Evolutionary conservation across 1,140 invertebrate species (phyloP), one percentile per base, ranked within the genome.

Genomic region (Eurosta solidaginis): DNA sequence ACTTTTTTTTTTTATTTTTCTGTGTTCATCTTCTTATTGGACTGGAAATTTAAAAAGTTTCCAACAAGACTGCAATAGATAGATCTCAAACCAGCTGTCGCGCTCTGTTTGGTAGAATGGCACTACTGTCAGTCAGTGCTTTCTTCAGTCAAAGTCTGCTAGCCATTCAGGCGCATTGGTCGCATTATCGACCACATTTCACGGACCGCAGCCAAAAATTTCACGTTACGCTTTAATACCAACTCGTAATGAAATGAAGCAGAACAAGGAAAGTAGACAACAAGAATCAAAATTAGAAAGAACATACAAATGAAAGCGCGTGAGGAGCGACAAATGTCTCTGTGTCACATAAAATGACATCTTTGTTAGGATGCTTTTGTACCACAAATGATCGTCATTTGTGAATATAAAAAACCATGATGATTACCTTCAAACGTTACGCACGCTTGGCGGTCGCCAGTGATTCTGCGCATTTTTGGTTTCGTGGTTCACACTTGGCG

Each of bases 381-480:
- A 40, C 2, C 33, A 33, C 59, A 68, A 68, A 68, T 33, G 59
- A 68, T 29, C 0, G 17, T 68, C 33, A 68, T 40, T 68, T 68
- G 59, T 1, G 33, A 12, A 40, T n/a, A 40, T 68, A 68, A 68
- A 68, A 68, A 68, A 68, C 17, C n/a, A 27, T 68, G 33, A 40
- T 68, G 33, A 68, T 68, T 68, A 12, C 59, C 59, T 68, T 68
- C 59, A 68, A 68, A 68, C 40, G 33, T 68, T 68, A 68, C 33
- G 59, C 59, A 42, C 59, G 36, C 59, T 40, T 68, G 59, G 59
- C 59, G 33, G 59, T 68, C 59, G 33, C 33, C 59, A 22, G 17
- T 36, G 59, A 40, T 68, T 68, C 9, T 68, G 29, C 0, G 10
- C 27, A 59, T 2, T 14, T 49, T 54, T 54, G n/a, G n/a, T n/a